Conservation (phyloP, 2,113 vertebrate species). For the Nothoprocta perdicaria region DNA sequence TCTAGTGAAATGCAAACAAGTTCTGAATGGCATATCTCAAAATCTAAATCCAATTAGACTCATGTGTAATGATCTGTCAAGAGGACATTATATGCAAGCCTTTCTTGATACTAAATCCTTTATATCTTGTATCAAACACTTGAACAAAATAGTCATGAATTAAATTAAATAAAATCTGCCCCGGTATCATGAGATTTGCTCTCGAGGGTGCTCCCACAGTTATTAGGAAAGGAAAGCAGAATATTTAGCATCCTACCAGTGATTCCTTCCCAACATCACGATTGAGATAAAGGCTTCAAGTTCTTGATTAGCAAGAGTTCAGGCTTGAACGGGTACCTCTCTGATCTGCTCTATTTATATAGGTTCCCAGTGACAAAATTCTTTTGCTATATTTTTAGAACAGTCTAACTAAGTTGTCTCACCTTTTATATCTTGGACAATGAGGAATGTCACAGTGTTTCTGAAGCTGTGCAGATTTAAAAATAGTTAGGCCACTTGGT, state of each 20-base stretch:
- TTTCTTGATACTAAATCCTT: constrained; percentile 46
- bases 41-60: constrained; percentile 65
- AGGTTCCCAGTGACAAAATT: background rate
- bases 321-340: background rate
- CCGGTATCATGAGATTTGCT: constrained; percentile 19
- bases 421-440: background rate
- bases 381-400: background rate
- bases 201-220: constrained; percentile 41
- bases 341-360: background rate
- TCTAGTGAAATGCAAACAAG: constrained; percentile 57
- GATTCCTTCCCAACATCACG: background rate
- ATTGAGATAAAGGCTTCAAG: background rate
- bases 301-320: background rate
- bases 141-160: constrained; percentile 29
- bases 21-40: constrained; percentile 46
- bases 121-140: constrained; percentile 32
- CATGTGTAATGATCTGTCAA: background rate
- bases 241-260: background rate
- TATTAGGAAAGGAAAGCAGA: background rate
- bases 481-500: background rate
- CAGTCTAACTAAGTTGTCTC: background rate
- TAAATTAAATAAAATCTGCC: constrained; percentile 6
- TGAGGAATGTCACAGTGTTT: background rate
- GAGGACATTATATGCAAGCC: background rate
- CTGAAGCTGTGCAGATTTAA: background rate